Percentiles rank a stretch among this genome's conserved stretches.
Evolutionary conservation across 2,113 vertebrate genomes (phyloP).

Genomic region (Leiothrix lutea): DNA sequence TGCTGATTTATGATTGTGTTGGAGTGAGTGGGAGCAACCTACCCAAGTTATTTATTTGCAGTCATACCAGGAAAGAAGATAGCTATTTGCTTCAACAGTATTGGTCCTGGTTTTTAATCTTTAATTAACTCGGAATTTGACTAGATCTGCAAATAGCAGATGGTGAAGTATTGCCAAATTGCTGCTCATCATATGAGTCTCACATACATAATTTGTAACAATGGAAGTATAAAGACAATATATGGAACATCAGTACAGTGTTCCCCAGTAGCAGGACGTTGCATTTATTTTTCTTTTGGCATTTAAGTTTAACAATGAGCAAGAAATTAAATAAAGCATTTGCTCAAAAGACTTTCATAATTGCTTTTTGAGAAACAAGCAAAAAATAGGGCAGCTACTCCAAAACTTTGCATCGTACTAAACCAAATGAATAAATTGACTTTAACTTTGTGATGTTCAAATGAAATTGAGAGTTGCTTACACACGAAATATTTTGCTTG

Average conservation of each 20-base stretch:
- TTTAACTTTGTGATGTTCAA: background rate
- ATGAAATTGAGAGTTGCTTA: background rate
- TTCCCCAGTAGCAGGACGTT: background rate
- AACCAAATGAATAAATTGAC: background rate
- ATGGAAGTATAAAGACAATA: background rate
- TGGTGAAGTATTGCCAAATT: constrained; percentile 53
- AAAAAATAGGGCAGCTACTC: background rate
- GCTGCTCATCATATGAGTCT: constrained; percentile 49
- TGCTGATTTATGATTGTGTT: background rate
- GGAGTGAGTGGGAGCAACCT: background rate
- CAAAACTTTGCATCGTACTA: background rate
- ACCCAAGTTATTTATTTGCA: background rate
- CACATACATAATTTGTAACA: constrained; percentile 35
- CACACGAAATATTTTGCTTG: background rate
- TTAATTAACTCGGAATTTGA: constrained; percentile 58
- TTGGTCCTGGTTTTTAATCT: constrained; percentile 22
- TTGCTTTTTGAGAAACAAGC: background rate
- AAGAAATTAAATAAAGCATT: background rate
- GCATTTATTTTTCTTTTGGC: background rate
- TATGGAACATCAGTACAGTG: background rate
- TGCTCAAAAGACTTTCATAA: background rate
- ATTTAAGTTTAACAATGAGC: background rate
- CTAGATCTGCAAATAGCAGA: constrained; percentile 55
- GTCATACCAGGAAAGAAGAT: background rate
- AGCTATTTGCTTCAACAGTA: background rate